These are phyloP conservation scores for Piscicola geometra DNA, from an alignment of 2,888 invertebrate genomes.

Conservation along the genomic window DNA sequence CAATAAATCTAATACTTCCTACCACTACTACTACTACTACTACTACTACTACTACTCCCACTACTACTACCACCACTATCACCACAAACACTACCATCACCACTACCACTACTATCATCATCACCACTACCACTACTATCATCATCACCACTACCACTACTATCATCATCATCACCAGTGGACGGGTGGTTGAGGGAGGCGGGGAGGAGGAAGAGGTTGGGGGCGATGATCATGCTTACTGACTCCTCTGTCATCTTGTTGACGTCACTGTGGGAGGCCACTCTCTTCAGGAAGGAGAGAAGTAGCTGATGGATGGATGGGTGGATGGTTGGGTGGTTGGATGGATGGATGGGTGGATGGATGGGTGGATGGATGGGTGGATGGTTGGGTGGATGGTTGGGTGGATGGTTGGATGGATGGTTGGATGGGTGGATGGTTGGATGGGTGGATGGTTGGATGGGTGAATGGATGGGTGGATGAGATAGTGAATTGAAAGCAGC, in stretches of 20 bases:
- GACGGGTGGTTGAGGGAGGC: constrained; percentile 38
- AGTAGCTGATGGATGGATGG: constrained; percentile 61
- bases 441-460: too few relatives aligned
- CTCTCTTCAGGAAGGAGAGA: constrained; percentile 70
- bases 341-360: background rate
- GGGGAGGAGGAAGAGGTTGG: constrained; percentile 65
- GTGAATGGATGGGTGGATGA: too few relatives aligned
- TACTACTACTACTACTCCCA: too few relatives aligned
- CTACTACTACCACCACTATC: background rate
- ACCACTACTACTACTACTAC: too few relatives aligned
- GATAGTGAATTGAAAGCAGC: too few relatives aligned
- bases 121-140: too few relatives aligned
- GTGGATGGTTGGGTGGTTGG: background rate
- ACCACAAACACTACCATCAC: background rate
- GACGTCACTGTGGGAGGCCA: constrained; percentile 63
- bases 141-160: background rate
- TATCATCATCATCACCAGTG: constrained; percentile 27
- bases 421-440: too few relatives aligned
- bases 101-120: too few relatives aligned
- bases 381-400: too few relatives aligned
- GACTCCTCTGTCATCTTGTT: constrained; percentile 89
- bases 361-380: too few relatives aligned
- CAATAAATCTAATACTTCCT: too few relatives aligned
- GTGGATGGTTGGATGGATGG: too few relatives aligned
- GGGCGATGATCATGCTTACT: constrained; percentile 88